Percentiles rank a stretch among this genome's conserved stretches.
These are phyloP conservation scores for Agrochola circellaris DNA, from an alignment of 2,888 invertebrate genomes.

Conservation along the genomic window DNA sequence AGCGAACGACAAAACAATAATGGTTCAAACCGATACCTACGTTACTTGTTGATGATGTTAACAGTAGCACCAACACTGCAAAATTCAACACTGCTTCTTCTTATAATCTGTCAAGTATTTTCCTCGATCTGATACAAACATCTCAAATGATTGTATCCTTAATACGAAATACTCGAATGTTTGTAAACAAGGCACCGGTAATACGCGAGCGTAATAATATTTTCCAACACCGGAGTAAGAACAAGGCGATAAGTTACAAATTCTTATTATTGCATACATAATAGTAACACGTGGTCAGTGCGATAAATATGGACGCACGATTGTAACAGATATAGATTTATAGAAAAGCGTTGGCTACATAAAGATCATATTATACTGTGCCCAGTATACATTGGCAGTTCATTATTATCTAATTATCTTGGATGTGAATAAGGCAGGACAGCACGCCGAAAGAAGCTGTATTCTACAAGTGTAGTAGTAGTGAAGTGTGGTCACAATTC, in stretches of 20 bases:
- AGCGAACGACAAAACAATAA: background rate
- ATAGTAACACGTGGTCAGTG: conserved; percentile 18
- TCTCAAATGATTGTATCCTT: conserved; percentile 8
- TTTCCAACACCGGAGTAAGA: conserved; percentile 25
- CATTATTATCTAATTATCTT: background rate
- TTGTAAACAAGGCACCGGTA: conserved; percentile 43
- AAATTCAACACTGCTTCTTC: background rate
- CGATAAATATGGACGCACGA: conserved; percentile 3
- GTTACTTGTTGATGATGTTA: background rate
- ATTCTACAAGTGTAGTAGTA: background rate
- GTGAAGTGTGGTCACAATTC: background rate
- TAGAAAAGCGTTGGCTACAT: background rate
- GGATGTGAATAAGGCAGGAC: background rate
- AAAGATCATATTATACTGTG: background rate
- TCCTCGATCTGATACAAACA: background rate
- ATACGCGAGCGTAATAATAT: conserved; percentile 22
- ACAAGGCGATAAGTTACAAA: conserved; percentile 39
- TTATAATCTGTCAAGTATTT: background rate
- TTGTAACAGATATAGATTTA: background rate
- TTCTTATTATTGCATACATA: conserved; percentile 28
- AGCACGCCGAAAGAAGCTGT: background rate
- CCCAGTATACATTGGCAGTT: background rate
- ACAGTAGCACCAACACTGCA: background rate
- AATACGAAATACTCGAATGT: conserved; percentile 19
- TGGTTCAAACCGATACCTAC: background rate